A percentile compares a stretch with the other conserved stretches of the same genome.
These are phyloP conservation scores for Montipora capricornis DNA, from an alignment of 64 coral and sea anemone genomes.

Conservation along the genomic window DNA sequence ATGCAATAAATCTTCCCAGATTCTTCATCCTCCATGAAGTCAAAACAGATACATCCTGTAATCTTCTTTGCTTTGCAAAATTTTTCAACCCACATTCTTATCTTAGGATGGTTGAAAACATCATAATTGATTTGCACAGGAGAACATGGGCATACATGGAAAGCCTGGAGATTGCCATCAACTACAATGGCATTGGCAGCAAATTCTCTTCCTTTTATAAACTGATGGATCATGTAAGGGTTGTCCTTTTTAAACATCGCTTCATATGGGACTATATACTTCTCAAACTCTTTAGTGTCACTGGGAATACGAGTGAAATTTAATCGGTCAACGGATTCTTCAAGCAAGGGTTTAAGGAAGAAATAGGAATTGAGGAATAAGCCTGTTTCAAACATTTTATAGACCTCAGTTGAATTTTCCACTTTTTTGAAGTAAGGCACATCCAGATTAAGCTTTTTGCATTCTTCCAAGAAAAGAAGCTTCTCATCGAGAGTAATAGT, in stretches of 20 bases:
- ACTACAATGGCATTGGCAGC: slow-evolving; percentile 35
- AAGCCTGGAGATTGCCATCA: slow-evolving; percentile 29
- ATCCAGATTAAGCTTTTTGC: slow-evolving; percentile 25
- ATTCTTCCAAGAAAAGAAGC: slow-evolving; percentile 34
- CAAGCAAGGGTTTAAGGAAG: slow-evolving; percentile 55
- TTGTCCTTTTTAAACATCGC: slow-evolving; percentile 6
- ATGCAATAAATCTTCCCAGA: slow-evolving; percentile 65
- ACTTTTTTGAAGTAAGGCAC: slow-evolving; percentile 36
- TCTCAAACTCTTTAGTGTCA: slow-evolving; percentile 29
- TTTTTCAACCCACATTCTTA: slow-evolving; percentile 39
- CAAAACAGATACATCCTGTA: slow-evolving; percentile 55
- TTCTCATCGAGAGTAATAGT: slow-evolving; percentile 53
- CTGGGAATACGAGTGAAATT: slow-evolving; percentile 58
- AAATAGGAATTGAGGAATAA: slow-evolving; percentile 46
- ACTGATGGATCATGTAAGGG: slow-evolving; percentile 56
- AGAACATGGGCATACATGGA: slow-evolving; percentile 42
- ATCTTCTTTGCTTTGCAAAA: slow-evolving; percentile 66
- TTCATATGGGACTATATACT: slow-evolving; percentile 29
- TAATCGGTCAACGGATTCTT: slow-evolving; percentile 16
- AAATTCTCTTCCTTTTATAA: slow-evolving; percentile 57
- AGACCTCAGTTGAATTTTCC: slow-evolving; percentile 7
- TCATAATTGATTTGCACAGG: slow-evolving; percentile 58
- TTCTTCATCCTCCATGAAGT: slow-evolving; percentile 54
- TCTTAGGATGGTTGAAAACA: slow-evolving; percentile 3
- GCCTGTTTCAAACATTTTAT: neutral